These are phyloP conservation scores for Hippoglossus hippoglossus DNA, from an alignment of 2,797 vertebrate genomes.

Conservation along the genomic window DNA sequence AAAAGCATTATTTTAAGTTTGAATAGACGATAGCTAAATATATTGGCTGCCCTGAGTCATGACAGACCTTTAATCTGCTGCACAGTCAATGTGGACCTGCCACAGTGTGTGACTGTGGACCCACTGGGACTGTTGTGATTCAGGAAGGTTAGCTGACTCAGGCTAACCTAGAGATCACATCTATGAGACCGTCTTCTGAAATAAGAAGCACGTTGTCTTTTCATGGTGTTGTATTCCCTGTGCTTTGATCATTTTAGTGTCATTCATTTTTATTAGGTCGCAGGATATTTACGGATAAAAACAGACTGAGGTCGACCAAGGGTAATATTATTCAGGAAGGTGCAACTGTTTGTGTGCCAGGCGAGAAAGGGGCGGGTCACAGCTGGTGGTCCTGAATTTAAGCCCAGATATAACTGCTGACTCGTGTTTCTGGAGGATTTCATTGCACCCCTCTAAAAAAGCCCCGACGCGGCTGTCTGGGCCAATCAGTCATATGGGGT, in stretches of 20 bases:
- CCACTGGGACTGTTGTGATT: background rate
- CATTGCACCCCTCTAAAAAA: constrained; percentile 53
- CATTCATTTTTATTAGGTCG: constrained; percentile 27
- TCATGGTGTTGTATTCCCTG: background rate
- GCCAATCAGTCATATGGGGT: constrained; percentile 60
- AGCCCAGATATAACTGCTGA: constrained; percentile 65
- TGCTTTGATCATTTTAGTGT: constrained; percentile 25
- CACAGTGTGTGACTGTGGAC: background rate
- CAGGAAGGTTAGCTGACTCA: background rate
- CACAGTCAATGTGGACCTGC: background rate
- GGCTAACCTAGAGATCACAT: no score
- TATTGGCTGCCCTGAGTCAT: background rate
- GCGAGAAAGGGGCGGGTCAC: constrained; percentile 36
- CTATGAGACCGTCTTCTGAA: no score
- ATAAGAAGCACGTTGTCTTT: background rate
- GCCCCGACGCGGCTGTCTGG: constrained; percentile 56
- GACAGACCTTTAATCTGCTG: background rate
- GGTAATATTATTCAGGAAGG: constrained; percentile 55
- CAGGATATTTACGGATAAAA: constrained; percentile 53
- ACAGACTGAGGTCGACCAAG: constrained; percentile 47
- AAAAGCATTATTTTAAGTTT: no score
- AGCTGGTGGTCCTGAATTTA: constrained; percentile 65
- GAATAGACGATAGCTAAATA: background rate
- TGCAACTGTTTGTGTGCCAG: constrained; percentile 50
- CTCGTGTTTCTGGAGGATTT: constrained; percentile 69